phyloP scores from a whole-genome alignment of 37 sponge, comb jelly and placozoan species.

The Aphrocallistes beatrix region DNA sequence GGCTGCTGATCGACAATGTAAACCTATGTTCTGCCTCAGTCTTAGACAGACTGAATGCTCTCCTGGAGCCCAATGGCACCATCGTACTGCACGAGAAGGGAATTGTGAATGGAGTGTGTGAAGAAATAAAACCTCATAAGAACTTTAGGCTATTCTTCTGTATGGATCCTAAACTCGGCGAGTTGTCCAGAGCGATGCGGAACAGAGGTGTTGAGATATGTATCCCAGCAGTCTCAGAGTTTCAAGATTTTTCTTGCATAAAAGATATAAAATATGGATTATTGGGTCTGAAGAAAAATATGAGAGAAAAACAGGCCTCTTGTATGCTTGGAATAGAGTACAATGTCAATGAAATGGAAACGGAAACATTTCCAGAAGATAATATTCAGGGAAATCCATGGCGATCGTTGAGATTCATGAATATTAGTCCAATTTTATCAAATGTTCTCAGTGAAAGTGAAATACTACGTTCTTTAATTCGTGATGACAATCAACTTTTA shows the following conservation, averaged over 20 bases:
- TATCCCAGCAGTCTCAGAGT: conserved; percentile 34
- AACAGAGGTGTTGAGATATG: conserved; percentile 87
- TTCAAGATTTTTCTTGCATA: background rate
- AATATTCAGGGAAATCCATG: background rate
- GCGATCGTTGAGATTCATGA: background rate
- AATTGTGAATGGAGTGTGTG: conserved; percentile 36
- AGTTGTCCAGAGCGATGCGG: conserved; percentile 88
- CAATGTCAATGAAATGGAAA: too few species aligned
- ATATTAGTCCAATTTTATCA: background rate
- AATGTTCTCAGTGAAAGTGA: conserved; percentile 14
- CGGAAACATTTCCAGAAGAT: background rate
- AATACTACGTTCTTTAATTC: background rate
- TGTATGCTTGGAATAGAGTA: too few species aligned
- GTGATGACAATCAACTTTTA: background rate
- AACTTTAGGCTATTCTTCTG: conserved; percentile 78
- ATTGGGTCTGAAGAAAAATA: too few species aligned
- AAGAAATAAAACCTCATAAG: conserved; percentile 60
- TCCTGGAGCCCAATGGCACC: conserved; percentile 75
- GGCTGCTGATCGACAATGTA: conserved; percentile 81
- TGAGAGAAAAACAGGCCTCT: too few species aligned
- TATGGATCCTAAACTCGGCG: conserved; percentile 82
- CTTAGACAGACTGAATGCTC: conserved; percentile 80
- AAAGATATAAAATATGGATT: background rate
- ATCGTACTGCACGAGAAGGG: conserved; percentile 81
- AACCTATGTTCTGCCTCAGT: conserved; percentile 85